phyloP scores from a whole-genome alignment of 2,888 invertebrate genomes.

The Melolontha melolontha region DNA sequence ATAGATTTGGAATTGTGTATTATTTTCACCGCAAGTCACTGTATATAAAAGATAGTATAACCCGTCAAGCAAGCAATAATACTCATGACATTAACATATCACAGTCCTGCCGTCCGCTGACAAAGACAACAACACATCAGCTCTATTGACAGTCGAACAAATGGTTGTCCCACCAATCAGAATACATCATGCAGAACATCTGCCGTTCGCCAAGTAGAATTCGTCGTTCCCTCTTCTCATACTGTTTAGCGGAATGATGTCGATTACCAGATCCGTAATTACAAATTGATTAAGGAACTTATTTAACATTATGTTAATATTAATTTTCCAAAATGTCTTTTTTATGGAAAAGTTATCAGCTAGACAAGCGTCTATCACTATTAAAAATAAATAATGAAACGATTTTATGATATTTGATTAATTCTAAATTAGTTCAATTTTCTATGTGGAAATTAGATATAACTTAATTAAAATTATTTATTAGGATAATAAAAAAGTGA shows the following conservation, averaged over 20 bases:
- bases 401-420: too few relatives aligned
- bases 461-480: too few relatives aligned
- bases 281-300: not conserved
- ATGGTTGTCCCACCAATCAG: constrained; percentile 61
- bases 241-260: constrained; percentile 7
- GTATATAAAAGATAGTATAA: not conserved
- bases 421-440: too few relatives aligned
- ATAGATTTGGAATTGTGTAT: too few relatives aligned
- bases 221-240: constrained; percentile 14
- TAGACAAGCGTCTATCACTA: too few relatives aligned
- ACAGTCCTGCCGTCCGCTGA: constrained; percentile 24
- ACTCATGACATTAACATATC: constrained; percentile 37
- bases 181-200: constrained; percentile 56
- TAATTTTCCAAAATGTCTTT: too few relatives aligned
- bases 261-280: constrained; percentile 29
- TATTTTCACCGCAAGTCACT: too few relatives aligned
- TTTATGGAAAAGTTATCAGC: too few relatives aligned
- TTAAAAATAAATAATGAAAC: too few relatives aligned
- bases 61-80: constrained; percentile 28
- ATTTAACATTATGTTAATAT: too few relatives aligned
- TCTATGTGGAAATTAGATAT: too few relatives aligned
- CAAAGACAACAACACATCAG: constrained; percentile 50
- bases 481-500: too few relatives aligned
- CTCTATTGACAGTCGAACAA: constrained; percentile 60
- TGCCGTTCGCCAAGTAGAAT: constrained; percentile 45